Evolutionary conservation across 1,140 invertebrate genomes (phyloP).

Genomic region (Cardiocondyla obscurior): DNA sequence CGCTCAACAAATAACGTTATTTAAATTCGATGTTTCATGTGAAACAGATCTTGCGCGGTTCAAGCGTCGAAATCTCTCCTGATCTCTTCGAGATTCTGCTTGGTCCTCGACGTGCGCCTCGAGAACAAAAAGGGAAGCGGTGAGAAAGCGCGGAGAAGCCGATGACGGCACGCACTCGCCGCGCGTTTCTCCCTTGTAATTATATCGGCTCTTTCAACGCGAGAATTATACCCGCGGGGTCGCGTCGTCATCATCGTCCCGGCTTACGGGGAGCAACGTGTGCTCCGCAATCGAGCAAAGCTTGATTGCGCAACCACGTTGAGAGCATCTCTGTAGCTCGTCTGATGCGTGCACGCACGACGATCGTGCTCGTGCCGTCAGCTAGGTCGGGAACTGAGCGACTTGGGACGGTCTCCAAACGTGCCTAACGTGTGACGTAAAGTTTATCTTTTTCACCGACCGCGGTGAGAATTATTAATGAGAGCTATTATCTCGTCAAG

Average conservation of each 20-base stretch:
- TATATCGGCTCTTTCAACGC: conserved; percentile 61
- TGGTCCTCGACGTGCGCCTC: neutral
- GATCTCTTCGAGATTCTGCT: neutral
- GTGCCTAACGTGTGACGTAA: neutral
- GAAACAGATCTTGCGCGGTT: neutral
- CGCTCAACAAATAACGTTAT: neutral
- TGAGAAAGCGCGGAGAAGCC: conserved; percentile 14
- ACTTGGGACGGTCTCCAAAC: neutral
- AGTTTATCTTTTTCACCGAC: neutral
- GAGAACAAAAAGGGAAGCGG: conserved; percentile 10
- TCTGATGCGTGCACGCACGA: neutral
- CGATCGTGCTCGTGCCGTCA: conserved; percentile 9
- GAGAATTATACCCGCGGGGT: conserved; percentile 28
- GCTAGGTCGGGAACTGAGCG: conserved; percentile 10
- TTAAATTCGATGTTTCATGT: neutral
- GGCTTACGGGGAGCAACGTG: conserved; percentile 61
- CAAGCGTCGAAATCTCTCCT: neutral
- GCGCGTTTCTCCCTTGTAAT: conserved; percentile 64
- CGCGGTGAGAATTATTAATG: conserved; percentile 23
- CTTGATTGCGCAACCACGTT: conserved; percentile 63
- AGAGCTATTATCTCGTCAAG: conserved; percentile 35
- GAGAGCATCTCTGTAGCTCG: conserved; percentile 50
- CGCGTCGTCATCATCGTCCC: conserved; percentile 37
- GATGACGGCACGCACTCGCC: conserved; percentile 27
- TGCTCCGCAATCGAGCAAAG: conserved; percentile 42